A percentile compares a stretch with the other conserved stretches of the same genome.
These are phyloP conservation scores for Psephotus haematonotus DNA, from an alignment of 2,113 vertebrate species.

Conservation along the genomic window DNA sequence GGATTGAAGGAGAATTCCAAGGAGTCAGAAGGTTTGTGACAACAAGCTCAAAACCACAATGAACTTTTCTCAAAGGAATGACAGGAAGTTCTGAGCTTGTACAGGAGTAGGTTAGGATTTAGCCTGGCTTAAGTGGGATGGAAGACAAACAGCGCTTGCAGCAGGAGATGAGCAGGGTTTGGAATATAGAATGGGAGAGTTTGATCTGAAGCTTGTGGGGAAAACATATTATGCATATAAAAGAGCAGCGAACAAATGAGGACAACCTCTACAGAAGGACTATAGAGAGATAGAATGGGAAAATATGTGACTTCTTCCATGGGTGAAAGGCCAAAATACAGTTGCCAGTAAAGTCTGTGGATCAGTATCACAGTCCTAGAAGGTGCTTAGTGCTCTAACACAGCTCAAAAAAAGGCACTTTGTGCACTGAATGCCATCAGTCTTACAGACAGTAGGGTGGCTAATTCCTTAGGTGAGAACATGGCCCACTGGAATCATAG, in stretches of 20 bases:
- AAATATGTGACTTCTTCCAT: not conserved
- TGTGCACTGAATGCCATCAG: not conserved
- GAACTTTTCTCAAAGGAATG: slow-evolving; percentile 8
- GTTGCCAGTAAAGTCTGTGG: not conserved
- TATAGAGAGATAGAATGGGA: not conserved
- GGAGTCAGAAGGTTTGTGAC: not conserved
- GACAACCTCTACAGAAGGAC: not conserved
- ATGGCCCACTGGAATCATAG: not conserved
- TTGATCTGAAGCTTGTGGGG: not conserved
- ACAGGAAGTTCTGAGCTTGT: slow-evolving; percentile 33
- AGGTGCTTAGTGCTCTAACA: not conserved
- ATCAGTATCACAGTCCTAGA: not conserved
- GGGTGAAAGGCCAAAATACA: not conserved
- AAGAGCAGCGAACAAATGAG: not conserved
- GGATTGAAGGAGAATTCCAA: not conserved
- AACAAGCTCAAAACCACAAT: not conserved
- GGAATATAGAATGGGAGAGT: slow-evolving; percentile 17
- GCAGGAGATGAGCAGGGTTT: slow-evolving; percentile 6
- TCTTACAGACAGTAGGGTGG: not conserved
- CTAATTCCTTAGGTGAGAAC: not conserved
- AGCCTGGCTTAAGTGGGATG: slow-evolving; percentile 26
- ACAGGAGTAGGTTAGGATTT: slow-evolving; percentile 32
- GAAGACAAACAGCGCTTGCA: slow-evolving; percentile 27
- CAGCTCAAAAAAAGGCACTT: not conserved
- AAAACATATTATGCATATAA: not conserved